These are phyloP conservation scores for Brachyptera putata DNA, from an alignment of 2,888 invertebrate genomes.

Conservation along the genomic window DNA sequence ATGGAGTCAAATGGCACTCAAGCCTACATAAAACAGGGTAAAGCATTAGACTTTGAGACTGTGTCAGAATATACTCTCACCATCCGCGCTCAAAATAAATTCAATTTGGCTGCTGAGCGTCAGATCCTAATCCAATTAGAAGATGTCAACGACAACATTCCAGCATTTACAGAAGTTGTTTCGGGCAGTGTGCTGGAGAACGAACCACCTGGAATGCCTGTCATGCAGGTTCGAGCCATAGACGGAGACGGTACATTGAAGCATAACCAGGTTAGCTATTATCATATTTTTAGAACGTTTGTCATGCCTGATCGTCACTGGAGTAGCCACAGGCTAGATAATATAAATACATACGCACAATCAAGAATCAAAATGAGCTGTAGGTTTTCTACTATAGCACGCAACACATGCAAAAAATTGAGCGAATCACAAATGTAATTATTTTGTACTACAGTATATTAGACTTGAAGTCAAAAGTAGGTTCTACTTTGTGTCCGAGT, in stretches of 20 bases:
- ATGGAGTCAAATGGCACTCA: constrained; percentile 53
- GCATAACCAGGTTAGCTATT: constrained; percentile 68
- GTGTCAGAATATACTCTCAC: constrained; percentile 80
- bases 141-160: constrained; percentile 90
- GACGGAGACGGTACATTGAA: constrained; percentile 80
- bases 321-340: background rate
- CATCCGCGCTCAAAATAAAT: constrained; percentile 76
- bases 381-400: no score
- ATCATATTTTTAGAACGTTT: no score
- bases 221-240: constrained; percentile 82
- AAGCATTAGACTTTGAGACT: constrained; percentile 77
- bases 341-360: no score
- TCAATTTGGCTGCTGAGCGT: constrained; percentile 73
- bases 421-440: no score
- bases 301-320: background rate
- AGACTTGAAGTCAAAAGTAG: no score
- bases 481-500: no score
- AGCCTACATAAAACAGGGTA: constrained; percentile 71
- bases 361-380: no score
- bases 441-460: no score
- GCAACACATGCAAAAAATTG: no score
- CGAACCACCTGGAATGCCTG: constrained; percentile 74
- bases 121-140: constrained; percentile 71
- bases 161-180: constrained; percentile 74
- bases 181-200: constrained; percentile 82